phyloP scores from a whole-genome alignment of 2,113 vertebrate genomes.

The Gallinago media region DNA sequence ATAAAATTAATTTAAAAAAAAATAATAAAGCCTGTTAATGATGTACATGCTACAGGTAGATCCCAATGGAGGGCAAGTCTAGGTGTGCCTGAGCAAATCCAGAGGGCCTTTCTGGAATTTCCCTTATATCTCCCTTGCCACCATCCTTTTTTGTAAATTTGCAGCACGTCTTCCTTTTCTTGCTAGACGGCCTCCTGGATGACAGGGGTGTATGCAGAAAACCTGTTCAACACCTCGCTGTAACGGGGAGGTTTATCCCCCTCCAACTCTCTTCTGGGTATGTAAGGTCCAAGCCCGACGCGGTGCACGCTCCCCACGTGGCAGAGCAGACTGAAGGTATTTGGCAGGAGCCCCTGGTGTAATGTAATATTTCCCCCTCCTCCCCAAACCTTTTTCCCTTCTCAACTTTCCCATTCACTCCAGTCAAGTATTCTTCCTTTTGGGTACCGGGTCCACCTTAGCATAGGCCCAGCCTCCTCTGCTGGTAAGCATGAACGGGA shows the following conservation, averaged over 20 bases:
- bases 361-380: background rate
- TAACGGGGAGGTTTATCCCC: background rate
- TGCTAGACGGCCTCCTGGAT: constrained; percentile 23
- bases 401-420: background rate
- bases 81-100: constrained; percentile 42
- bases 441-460: background rate
- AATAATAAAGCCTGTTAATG: constrained; percentile 31
- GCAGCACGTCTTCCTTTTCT: background rate
- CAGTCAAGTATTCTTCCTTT: background rate
- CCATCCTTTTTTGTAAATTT: background rate
- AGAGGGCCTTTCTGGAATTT: constrained; percentile 58
- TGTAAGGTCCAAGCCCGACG: background rate
- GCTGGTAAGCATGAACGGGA: background rate
- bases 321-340: background rate
- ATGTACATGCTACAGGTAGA: constrained; percentile 45
- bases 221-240: background rate
- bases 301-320: background rate
- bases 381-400: background rate
- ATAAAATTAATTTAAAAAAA: constrained; percentile 35
- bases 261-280: background rate
- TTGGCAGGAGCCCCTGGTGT: background rate
- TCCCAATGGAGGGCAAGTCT: constrained; percentile 54
- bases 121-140: background rate
- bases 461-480: background rate
- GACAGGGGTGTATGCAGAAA: background rate